Evolutionary conservation across 2,888 invertebrate genomes (phyloP).

Genomic region (Dryobota labecula): DNA sequence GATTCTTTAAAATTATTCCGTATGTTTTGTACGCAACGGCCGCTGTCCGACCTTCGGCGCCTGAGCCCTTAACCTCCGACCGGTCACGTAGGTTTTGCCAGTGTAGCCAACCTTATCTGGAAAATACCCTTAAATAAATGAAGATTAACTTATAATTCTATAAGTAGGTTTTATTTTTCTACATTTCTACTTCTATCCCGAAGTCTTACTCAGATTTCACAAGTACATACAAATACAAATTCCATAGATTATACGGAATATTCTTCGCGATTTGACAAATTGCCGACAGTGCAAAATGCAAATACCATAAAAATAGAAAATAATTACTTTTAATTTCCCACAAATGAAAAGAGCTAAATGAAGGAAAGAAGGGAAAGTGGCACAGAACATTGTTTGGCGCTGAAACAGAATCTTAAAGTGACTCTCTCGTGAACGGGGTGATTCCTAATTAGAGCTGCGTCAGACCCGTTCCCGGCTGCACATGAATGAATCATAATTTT

Average conservation of each 20-base stretch:
- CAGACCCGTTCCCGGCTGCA: conserved; percentile 27
- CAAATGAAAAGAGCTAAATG: conserved; percentile 38
- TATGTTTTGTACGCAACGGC: conserved; percentile 24
- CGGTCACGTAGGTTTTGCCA: conserved; percentile 51
- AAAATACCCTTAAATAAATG: conserved; percentile 17
- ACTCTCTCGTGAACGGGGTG: conserved; percentile 43
- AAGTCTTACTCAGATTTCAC: not conserved
- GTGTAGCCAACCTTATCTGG: conserved; percentile 35
- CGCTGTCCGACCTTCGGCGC: conserved; percentile 30
- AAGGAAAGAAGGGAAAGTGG: conserved; percentile 34
- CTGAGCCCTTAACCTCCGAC: conserved; percentile 48
- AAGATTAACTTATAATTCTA: conserved; percentile 13
- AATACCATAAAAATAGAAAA: conserved; percentile 2
- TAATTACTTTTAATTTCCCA: conserved; percentile 19
- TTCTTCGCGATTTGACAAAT: not conserved
- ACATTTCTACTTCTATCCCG: not conserved
- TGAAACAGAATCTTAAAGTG: conserved; percentile 64
- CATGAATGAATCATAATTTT: conserved; percentile 62
- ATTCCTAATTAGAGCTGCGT: conserved; percentile 60
- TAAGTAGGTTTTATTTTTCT: not conserved
- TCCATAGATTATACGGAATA: not conserved
- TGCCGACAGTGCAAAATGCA: not conserved
- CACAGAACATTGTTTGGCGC: conserved; percentile 52
- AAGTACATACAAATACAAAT: not conserved
- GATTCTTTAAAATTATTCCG: conserved; percentile 42